Conservation (phyloP, 1,140 invertebrate species). For the Pomacea maculata region DNA sequence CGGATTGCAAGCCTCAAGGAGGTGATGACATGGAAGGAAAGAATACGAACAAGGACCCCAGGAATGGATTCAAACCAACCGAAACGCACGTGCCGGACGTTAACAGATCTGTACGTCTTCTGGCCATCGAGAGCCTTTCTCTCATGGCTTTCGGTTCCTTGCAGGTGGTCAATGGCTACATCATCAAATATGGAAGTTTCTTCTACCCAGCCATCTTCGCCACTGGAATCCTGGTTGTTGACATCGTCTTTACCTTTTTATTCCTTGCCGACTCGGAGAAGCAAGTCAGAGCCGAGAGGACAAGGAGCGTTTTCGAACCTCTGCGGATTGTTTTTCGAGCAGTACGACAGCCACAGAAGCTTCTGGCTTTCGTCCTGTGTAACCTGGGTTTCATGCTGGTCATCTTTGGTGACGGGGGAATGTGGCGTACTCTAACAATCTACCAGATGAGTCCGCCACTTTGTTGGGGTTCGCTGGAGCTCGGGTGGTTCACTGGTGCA, state of each 20-base stretch:
- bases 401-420: background rate
- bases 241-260: background rate
- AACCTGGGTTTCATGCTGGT: background rate
- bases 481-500: background rate
- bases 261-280: background rate
- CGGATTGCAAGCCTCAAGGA: background rate
- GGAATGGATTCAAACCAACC: too few relatives aligned
- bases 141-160: background rate
- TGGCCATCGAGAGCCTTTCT: background rate
- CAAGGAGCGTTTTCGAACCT: background rate
- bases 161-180: background rate
- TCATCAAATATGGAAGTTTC: background rate
- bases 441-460: slow-evolving; percentile 6
- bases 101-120: background rate
- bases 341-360: background rate
- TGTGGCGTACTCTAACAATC: background rate
- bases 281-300: background rate
- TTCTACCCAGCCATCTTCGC: background rate
- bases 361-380: background rate
- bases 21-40: background rate
- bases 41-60: background rate
- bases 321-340: background rate
- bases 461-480: background rate
- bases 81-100: background rate
- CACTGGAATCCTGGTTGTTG: background rate